These are phyloP conservation scores for Lycocerus yunnanus DNA, from an alignment of 2,888 invertebrate species.

Conservation along the genomic window DNA sequence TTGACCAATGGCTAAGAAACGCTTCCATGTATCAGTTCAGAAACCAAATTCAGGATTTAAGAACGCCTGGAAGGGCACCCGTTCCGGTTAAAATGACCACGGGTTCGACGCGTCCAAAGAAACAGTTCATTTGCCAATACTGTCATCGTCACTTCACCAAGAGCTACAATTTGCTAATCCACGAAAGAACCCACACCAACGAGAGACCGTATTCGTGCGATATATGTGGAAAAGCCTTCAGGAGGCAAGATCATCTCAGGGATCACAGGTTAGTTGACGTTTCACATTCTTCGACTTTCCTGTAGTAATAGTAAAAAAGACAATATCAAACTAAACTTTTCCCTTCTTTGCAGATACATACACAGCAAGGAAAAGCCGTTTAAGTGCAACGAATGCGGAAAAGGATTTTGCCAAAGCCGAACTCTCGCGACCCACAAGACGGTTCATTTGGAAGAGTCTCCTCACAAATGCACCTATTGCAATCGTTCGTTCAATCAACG, in stretches of 20 bases:
- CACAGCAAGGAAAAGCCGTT: slow-evolving; percentile 99
- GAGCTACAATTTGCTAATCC: slow-evolving; percentile 96
- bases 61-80: slow-evolving; percentile 54
- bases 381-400: slow-evolving; percentile 95
- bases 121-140: slow-evolving; percentile 96
- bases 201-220: slow-evolving; percentile 96
- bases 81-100: slow-evolving; percentile 59
- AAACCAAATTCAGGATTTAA: slow-evolving; percentile 42
- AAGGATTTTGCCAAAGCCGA: slow-evolving; percentile 97
- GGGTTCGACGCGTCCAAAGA: slow-evolving; percentile 66
- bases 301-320: too few relatives aligned
- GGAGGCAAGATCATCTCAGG: slow-evolving; percentile 91
- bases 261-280: slow-evolving; percentile 76
- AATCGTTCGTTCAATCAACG: slow-evolving; percentile 89
- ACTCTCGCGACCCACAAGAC: slow-evolving; percentile 96
- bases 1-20: slow-evolving; percentile 76
- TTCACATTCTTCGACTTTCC: not conserved
- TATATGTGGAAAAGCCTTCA: slow-evolving; percentile 94
- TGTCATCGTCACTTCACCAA: slow-evolving; percentile 98
- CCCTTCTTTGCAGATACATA: slow-evolving; percentile 76
- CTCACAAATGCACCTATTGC: slow-evolving; percentile 91
- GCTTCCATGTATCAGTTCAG: slow-evolving; percentile 68
- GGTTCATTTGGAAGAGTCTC: slow-evolving; percentile 90
- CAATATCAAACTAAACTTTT: slow-evolving; percentile 20
- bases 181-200: slow-evolving; percentile 96